Evolutionary conservation across 2,113 vertebrate genomes (phyloP).

Genomic region (Pygoscelis adeliae): DNA sequence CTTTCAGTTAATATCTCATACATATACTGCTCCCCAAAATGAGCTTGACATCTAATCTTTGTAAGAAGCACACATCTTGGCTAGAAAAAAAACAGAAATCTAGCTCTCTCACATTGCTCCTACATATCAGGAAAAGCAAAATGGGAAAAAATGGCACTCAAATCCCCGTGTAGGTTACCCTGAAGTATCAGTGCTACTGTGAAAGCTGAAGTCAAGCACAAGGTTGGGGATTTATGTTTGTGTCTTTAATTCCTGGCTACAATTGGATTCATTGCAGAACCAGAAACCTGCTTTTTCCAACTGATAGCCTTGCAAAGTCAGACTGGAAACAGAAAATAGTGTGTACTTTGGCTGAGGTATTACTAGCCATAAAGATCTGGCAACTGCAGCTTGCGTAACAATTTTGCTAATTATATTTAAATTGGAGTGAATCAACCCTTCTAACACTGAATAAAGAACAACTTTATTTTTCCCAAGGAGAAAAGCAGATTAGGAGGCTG

Average conservation of each 20-base stretch:
- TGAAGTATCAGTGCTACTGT: not conserved
- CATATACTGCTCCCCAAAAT: not conserved
- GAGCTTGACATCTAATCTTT: not conserved
- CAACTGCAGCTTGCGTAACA: not conserved
- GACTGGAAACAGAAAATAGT: conserved; percentile 20
- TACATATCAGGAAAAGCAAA: not conserved
- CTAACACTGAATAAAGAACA: conserved; percentile 5
- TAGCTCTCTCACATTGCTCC: not conserved
- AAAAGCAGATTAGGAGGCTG: not conserved
- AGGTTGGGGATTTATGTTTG: not conserved
- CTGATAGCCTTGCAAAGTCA: not conserved
- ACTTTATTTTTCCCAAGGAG: not conserved
- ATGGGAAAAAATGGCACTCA: not conserved
- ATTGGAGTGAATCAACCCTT: conserved; percentile 10
- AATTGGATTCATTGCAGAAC: not conserved
- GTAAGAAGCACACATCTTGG: not conserved
- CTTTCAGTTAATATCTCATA: not conserved
- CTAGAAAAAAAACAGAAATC: not conserved
- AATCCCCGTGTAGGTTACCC: not conserved
- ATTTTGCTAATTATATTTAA: conserved; percentile 40
- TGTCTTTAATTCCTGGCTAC: not conserved
- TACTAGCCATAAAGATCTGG: conserved; percentile 43
- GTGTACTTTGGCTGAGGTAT: conserved; percentile 37
- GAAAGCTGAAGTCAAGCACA: not conserved
- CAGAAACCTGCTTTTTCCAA: conserved; percentile 7